Percentiles rank a stretch among this genome's conserved stretches.
Conservation (phyloP, 2,888 invertebrate species). For the Lasioglossum villosulum region DNA sequence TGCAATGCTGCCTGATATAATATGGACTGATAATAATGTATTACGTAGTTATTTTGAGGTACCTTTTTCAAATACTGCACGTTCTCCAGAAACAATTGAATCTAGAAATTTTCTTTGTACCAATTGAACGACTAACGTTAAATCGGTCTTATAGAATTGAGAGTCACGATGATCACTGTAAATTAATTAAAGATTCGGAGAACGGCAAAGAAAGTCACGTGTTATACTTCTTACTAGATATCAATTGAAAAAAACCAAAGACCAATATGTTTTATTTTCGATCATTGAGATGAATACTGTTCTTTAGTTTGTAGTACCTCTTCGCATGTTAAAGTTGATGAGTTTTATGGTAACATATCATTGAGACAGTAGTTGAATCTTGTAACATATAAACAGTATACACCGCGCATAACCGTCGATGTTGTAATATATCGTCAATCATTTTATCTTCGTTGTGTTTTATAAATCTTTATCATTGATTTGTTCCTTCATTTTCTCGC, state of each 20-base stretch:
- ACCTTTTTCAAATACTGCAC: slow-evolving; percentile 45
- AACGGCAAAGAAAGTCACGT: slow-evolving; percentile 15
- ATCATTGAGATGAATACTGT: slow-evolving; percentile 14
- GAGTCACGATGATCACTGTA: slow-evolving; percentile 29
- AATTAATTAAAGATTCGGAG: slow-evolving; percentile 20
- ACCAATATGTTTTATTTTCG: slow-evolving; percentile 13
- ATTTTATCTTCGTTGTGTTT: slow-evolving; percentile 52
- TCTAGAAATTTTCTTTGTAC: slow-evolving; percentile 41
- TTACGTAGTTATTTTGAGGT: slow-evolving; percentile 56
- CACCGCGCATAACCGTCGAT: slow-evolving; percentile 33
- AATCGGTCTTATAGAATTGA: slow-evolving; percentile 13
- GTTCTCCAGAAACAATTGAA: slow-evolving; percentile 28
- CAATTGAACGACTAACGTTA: slow-evolving; percentile 7
- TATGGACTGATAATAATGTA: slow-evolving; percentile 63
- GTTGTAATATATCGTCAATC: slow-evolving; percentile 42
- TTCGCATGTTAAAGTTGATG: slow-evolving; percentile 27
- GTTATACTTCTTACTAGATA: slow-evolving; percentile 25
- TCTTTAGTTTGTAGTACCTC: slow-evolving; percentile 20
- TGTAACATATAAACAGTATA: slow-evolving; percentile 36
- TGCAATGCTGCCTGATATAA: slow-evolving; percentile 52
- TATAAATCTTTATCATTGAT: slow-evolving; percentile 37
- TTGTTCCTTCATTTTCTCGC: slow-evolving; percentile 22
- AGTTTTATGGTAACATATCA: slow-evolving; percentile 54
- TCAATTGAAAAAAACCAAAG: slow-evolving; percentile 38
- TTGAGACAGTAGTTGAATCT: slow-evolving; percentile 38